A percentile compares a stretch with the other conserved stretches of the same genome.
These are phyloP conservation scores for Lottia gigantea DNA, from an alignment of 2,888 invertebrate genomes.

Conservation along the genomic window DNA sequence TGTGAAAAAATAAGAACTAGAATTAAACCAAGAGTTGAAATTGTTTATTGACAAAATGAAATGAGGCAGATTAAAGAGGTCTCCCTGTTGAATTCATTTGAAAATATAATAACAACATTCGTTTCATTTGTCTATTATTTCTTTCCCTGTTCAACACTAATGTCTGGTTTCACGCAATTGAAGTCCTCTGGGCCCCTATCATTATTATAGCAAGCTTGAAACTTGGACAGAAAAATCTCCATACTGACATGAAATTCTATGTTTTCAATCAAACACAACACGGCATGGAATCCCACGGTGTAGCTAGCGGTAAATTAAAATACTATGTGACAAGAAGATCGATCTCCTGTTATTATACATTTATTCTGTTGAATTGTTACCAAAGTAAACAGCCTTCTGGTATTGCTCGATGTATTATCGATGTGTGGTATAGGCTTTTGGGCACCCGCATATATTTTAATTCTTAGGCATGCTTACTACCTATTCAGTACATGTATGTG, in stretches of 20 bases:
- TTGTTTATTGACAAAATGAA: slow-evolving; percentile 8
- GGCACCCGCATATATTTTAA: no score
- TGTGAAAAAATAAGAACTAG: no score
- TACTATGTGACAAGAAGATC: not conserved
- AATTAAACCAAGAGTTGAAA: no score
- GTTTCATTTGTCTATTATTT: slow-evolving; percentile 2
- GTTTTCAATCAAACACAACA: slow-evolving; percentile 5
- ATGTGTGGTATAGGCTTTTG: no score
- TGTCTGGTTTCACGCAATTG: not conserved
- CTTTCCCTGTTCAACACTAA: slow-evolving; percentile 2
- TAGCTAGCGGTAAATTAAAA: slow-evolving; percentile 8
- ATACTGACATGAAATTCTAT: not conserved
- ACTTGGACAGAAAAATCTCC: not conserved
- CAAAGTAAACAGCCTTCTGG: no score
- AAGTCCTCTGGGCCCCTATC: not conserved
- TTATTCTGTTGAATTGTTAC: no score
- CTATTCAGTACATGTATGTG: no score
- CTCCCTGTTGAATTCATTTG: not conserved
- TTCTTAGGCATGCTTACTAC: no score
- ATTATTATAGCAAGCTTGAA: not conserved
- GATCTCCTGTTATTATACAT: not conserved
- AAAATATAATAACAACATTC: slow-evolving; percentile 7
- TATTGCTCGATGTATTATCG: no score
- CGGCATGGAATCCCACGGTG: not conserved
- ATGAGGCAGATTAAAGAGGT: slow-evolving; percentile 8